Base-by-base conservation (phyloP, 1,140 invertebrate species). In the Venturia canescens region DNA sequence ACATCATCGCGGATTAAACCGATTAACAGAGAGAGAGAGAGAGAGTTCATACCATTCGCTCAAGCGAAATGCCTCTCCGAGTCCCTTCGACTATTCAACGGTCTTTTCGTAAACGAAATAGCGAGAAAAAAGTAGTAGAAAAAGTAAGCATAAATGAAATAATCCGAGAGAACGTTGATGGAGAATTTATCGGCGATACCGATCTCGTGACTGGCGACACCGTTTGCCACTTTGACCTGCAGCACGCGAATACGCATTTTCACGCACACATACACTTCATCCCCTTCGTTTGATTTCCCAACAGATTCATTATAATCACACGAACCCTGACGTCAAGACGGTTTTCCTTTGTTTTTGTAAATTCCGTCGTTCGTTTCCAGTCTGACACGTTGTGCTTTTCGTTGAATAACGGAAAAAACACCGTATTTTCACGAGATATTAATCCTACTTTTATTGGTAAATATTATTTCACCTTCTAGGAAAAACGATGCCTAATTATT, bases 151-250 rank as follows among this genome's bases (percentile, higher is more conserved):
- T 63, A 63, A 11, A 63, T 3, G 9, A n/a, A 63, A 63, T 63
- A 63, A n/a, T n/a, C 57, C 16, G 21, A 21, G 16, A 26, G 57
- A 9, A 26, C 57, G 16, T n/a, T n/a, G 57, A 63, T 63, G n/a
- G 57, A 63, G n/a, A 26, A 63, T 63, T 63, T 63, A 63, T 63
- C 57, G 57, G 57, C 9, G 57, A 63, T 63, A 63, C 57, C n/a
- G 21, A 63, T 63, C 57, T 63, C 18, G n/a, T 63, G 21, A 63
- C n/a, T 63, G 11, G 57, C 57, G 18, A 63, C 57, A 63, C 57
- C 57, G 57, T 63, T 63, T 26, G 57, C 57, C 57, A 63, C 57
- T 63, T 63, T 63, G 21, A 63, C 57, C 18, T 21, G 57, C 57
- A 21, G 23, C 57, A 63, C 57, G 57, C 57, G 11, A 63, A 26